phyloP scores from a whole-genome alignment of 2,888 invertebrate species.

The Sympetrum striolatum region DNA sequence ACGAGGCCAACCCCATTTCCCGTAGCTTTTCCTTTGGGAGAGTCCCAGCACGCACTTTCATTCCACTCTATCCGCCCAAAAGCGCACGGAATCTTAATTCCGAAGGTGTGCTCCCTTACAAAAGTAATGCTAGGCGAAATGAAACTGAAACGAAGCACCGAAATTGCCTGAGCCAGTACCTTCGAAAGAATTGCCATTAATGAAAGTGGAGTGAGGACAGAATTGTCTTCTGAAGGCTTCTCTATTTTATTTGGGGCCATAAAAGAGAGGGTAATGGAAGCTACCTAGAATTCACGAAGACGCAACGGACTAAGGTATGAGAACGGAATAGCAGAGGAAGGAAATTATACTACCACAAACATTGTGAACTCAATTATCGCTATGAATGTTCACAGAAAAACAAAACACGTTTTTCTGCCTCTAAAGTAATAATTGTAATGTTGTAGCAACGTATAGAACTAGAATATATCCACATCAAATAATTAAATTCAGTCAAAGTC shows the following conservation, averaged over 20 bases:
- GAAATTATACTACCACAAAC: too few species aligned
- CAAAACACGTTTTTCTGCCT: too few species aligned
- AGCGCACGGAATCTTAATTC: constrained; percentile 23
- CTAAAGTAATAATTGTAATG: too few species aligned
- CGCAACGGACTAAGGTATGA: background rate
- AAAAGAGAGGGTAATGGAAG: background rate
- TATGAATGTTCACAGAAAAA: too few species aligned
- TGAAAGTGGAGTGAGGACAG: background rate
- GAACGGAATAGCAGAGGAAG: background rate
- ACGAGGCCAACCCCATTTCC: constrained; percentile 3
- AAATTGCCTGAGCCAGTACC: background rate
- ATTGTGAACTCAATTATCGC: too few species aligned
- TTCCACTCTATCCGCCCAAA: background rate
- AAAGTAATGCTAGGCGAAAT: background rate
- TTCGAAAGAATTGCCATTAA: background rate
- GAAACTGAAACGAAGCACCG: background rate
- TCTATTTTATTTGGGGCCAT: background rate
- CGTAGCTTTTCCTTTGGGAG: background rate
- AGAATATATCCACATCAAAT: too few species aligned
- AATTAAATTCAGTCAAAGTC: too few species aligned
- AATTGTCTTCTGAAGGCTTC: background rate
- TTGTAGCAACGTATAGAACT: too few species aligned
- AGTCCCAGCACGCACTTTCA: background rate
- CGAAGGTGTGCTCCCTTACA: background rate
- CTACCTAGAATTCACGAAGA: background rate